Base-by-base conservation (phyloP, 2,888 invertebrate genomes). In the Pristionchus exspectatus region DNA sequence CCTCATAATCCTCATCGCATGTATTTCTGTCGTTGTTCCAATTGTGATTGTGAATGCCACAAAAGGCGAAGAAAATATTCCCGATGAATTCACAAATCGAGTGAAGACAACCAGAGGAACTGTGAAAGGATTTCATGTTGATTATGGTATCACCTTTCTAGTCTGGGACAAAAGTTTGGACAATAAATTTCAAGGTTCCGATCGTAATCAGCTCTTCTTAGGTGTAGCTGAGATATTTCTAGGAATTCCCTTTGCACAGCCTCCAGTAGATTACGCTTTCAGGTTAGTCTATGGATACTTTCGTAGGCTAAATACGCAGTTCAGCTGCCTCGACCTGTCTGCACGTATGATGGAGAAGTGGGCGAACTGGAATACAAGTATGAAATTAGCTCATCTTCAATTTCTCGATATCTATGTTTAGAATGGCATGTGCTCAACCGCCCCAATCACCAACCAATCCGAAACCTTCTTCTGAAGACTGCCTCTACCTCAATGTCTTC, bases 401-500 rank as follows among this genome's bases (percentile, higher is more conserved):
- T 63, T 1, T 24, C 10, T 24, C 14, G n/a, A 63, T 3, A n/a
- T 0, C 10, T 63, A 0, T 2, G 3, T 24, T 63, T n/a, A 63
- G 63, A n/a, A 21, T n/a, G 24, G 5, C 24, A n/a, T 63, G 63
- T n/a, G 63, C 63, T n/a, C 63, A 63, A n/a, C n/a, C 24, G 4
- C n/a, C 63, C 7, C 24, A 24, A 24, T 33, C 77, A 9, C 21
- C 38, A 14, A 18, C 5, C n/a, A 24, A n/a, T 24, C 21, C 63
- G n/a, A 59, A 59, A 5, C 59, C 21, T 12, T 63, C 63, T 63
- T 21, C 56, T n/a, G 84, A 84, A n/a, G 84, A 84, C 21, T 84
- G 84, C 27, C 84, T 84, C 27, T 56, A 84, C 24, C 54, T 84
- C 14, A 84, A 84, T n/a, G 56, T 84, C 7, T 50, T 84, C 44